These are phyloP conservation scores for Strigops habroptila DNA, from an alignment of 2,113 vertebrate genomes.

Conservation along the genomic window DNA sequence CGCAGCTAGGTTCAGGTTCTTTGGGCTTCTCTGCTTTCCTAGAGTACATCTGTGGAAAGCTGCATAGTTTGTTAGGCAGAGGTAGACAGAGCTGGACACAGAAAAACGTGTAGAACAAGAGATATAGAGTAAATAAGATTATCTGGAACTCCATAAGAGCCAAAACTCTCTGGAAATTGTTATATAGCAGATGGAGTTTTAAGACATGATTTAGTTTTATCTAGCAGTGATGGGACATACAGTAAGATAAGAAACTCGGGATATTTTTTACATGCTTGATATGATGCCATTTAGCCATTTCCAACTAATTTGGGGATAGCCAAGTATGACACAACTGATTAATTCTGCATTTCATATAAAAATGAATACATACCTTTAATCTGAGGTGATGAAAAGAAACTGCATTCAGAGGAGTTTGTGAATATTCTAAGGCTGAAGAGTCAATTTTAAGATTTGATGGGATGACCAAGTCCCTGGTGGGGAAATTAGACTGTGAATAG, in stretches of 20 bases:
- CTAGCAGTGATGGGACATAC: not conserved
- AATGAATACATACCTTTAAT: not conserved
- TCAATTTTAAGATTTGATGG: not conserved
- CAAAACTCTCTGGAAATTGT: not conserved
- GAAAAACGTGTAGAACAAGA: not conserved
- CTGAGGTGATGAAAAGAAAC: not conserved
- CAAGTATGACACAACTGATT: not conserved
- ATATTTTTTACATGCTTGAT: not conserved
- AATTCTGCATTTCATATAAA: not conserved
- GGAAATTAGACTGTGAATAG: not conserved
- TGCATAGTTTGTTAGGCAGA: not conserved
- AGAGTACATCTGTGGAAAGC: not conserved
- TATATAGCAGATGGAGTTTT: not conserved
- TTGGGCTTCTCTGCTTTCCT: not conserved
- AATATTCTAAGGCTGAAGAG: not conserved
- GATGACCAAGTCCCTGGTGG: not conserved
- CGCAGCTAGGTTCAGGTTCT: not conserved
- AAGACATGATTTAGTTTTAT: not conserved
- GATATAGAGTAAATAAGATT: not conserved
- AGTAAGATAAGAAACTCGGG: not conserved
- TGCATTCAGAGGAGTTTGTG: not conserved
- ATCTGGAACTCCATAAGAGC: not conserved
- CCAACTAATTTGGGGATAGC: not conserved
- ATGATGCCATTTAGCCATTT: not conserved
- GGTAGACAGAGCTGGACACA: not conserved